Percentiles rank a stretch among this genome's conserved stretches.
phyloP scores from a whole-genome alignment of 2,888 invertebrate species.

The Heterodera filipjevi region DNA sequence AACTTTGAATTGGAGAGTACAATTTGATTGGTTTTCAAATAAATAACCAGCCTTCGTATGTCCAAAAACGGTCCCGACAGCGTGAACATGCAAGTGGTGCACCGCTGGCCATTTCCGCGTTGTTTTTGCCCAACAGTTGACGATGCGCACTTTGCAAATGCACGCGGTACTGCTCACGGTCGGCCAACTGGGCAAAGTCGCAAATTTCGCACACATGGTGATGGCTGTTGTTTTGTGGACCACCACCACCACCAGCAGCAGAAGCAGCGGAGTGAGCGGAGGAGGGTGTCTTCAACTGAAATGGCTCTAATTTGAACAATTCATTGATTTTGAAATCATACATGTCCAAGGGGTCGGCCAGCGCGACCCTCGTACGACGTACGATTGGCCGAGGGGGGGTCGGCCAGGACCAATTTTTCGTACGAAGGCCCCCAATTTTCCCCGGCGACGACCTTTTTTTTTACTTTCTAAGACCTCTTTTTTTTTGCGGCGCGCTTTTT shows the following conservation, averaged over 20 bases:
- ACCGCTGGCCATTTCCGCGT: constrained; percentile 56
- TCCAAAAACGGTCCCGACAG: constrained; percentile 76
- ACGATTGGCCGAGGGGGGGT: no score
- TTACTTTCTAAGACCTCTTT: no score
- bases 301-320: no score
- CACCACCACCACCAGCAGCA: background rate
- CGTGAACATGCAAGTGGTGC: constrained; percentile 62
- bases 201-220: constrained; percentile 58
- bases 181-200: constrained; percentile 43
- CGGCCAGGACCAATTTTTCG: no score
- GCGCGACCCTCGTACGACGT: no score
- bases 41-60: constrained; percentile 76
- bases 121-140: constrained; percentile 51
- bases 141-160: constrained; percentile 58
- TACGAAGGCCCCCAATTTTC: no score
- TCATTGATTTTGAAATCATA: no score
- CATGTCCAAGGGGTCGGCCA: no score
- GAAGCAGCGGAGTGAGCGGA: background rate
- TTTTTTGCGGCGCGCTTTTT: no score
- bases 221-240: background rate
- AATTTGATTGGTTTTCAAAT: background rate
- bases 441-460: no score
- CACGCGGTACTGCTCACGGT: constrained; percentile 46
- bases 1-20: no score
- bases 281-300: background rate